Conservation (phyloP, 2,113 vertebrate species). For the Crotalus horridus region DNA sequence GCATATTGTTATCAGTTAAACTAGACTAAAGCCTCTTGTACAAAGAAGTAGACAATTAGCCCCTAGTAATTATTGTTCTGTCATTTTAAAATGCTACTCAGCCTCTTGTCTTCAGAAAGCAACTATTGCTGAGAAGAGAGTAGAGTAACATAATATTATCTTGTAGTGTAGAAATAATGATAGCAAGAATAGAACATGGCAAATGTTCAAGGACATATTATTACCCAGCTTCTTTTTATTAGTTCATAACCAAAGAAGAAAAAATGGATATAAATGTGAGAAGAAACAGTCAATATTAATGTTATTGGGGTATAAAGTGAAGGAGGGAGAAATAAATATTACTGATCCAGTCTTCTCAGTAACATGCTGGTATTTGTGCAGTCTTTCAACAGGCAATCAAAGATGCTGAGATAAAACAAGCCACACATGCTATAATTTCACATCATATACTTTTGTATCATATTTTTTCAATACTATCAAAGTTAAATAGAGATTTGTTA, state of each 20-base stretch:
- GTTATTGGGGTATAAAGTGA: not conserved
- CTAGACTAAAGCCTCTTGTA: rapidly evolving
- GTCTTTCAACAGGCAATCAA: not conserved
- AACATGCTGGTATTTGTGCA: not conserved
- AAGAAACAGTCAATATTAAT: not conserved
- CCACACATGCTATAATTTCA: not conserved
- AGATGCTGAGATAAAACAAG: not conserved
- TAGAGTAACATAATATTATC: not conserved
- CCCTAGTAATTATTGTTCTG: not conserved
- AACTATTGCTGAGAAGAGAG: not conserved
- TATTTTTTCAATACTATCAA: not conserved
- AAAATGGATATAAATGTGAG: not conserved
- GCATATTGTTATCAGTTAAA: not conserved
- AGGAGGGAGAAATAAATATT: not conserved
- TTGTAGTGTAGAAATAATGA: not conserved
- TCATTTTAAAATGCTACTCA: slow-evolving; percentile 22
- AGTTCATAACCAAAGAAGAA: slow-evolving; percentile 12
- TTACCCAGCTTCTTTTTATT: slow-evolving; percentile 1
- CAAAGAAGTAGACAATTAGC: slow-evolving; percentile 6
- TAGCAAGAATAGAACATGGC: not conserved
- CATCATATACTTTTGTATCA: not conserved
- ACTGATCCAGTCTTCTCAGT: not conserved
- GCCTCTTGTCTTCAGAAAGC: not conserved
- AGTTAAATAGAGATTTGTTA: not conserved
- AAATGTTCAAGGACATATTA: not conserved